These are phyloP conservation scores for Glyphotaelius pellucidus DNA, from an alignment of 2,888 invertebrate species.

Conservation along the genomic window DNA sequence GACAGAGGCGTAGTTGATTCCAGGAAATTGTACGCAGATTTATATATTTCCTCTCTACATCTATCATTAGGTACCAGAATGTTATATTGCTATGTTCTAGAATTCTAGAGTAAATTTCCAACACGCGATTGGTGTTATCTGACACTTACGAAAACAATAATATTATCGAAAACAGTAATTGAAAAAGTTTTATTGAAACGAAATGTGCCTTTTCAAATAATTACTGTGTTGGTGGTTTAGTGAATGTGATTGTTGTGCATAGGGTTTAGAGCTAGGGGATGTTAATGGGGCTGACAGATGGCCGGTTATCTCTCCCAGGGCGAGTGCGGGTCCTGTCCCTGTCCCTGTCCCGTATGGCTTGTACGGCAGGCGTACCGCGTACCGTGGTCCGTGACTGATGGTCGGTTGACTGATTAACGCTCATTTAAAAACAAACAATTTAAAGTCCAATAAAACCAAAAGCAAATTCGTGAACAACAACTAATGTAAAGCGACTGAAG, in stretches of 20 bases:
- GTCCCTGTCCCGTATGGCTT: not conserved
- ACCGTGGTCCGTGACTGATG: no score
- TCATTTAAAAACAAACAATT: no score
- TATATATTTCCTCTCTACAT: not conserved
- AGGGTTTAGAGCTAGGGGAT: no score
- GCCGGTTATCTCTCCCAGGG: not conserved
- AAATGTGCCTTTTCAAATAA: no score
- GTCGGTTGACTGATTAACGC: not conserved
- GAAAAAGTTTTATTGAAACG: no score
- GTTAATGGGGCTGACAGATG: not conserved
- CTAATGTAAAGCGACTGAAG: not conserved
- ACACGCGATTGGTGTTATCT: not conserved
- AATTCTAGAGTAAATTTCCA: not conserved
- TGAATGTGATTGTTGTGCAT: not conserved
- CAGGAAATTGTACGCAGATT: slow-evolving; percentile 32
- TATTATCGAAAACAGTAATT: no score
- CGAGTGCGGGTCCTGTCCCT: not conserved
- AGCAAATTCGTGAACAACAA: not conserved
- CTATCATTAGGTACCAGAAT: not conserved
- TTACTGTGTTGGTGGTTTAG: no score
- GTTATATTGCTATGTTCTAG: not conserved
- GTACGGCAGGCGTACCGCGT: not conserved
- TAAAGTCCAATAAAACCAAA: not conserved
- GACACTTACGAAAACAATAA: not conserved
- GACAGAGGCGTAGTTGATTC: slow-evolving; percentile 27